Evolutionary conservation across 2,797 vertebrate genomes (phyloP), one percentile per base, ranked within the genome.

Genomic region (Neoniphon sammara): DNA sequence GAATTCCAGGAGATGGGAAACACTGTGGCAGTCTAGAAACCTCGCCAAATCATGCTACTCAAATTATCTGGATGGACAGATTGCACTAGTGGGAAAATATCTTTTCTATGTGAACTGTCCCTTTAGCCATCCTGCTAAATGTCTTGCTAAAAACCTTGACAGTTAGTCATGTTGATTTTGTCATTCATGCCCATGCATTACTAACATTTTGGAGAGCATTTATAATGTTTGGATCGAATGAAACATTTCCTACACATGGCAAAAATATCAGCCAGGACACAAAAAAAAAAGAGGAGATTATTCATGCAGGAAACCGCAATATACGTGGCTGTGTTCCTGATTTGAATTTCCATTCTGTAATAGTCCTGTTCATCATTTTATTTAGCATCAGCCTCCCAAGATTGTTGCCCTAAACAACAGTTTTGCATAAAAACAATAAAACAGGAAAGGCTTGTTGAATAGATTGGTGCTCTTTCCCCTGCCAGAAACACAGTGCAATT

Each of bases 321-420:
- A 18, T 46, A 46, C 44, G 66, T 54, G 69, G 49, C 79, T 81
- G 70, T 57, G 64, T 27, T 11, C 63, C 75, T 64, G 77, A 86
- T 83, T 80, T 74, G 74, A 61, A 75, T 75, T 72, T 80, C 53
- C 52, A 58, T 63, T 76, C 47, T 68, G 63, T 52, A 57, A 75
- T 76, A 46, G 58, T 65, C 31, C 25, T 76, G 67, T 76, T 80
- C 54, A 47, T 78, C 54, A 47, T 63, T 64, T 21, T 31, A 72
- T 83, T 85, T 47, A 71, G 58, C 63, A 68, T 70, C 69, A 70
- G 57, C 55, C 72, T 77, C 31, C 1, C 66, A 63, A 78, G 67
- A 80, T 23, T 70, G 50, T 75, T 60, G 56, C 31, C 58, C 58
- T 36, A 78, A 76, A 85, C 67, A 86, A 81, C 30, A 68, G 76